Conservation (phyloP, 2,797 vertebrate genomes). For the Ispidina picta region DNA sequence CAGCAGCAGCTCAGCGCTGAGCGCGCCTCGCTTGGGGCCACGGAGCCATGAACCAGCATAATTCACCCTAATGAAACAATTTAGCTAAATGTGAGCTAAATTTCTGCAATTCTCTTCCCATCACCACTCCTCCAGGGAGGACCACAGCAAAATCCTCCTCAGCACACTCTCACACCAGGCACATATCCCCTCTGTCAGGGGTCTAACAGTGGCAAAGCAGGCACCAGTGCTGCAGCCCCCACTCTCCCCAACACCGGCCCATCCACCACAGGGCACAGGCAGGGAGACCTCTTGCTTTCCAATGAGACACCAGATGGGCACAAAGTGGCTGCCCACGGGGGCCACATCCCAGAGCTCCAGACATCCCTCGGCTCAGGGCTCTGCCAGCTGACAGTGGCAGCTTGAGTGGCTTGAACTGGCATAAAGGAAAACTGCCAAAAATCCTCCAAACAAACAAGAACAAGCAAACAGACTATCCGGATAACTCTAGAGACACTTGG, state of each 20-base stretch:
- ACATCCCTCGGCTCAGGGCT: background rate
- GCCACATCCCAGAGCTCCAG: background rate
- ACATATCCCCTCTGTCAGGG: fast-evolving
- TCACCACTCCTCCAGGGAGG: background rate
- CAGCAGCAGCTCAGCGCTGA: background rate
- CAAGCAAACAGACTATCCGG: background rate
- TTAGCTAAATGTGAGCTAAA: background rate
- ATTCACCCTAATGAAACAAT: background rate
- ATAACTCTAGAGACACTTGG: background rate
- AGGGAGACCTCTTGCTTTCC: background rate
- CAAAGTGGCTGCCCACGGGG: fast-evolving
- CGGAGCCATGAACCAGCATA: fast-evolving
- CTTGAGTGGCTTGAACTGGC: conserved; percentile 48
- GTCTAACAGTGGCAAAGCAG: background rate
- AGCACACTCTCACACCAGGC: fast-evolving
- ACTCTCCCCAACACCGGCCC: fast-evolving
- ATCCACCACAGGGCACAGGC: background rate
- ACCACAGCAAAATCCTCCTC: fast-evolving
- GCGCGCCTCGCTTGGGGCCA: fast-evolving
- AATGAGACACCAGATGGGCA: background rate
- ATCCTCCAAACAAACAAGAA: conserved; percentile 38
- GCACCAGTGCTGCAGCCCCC: background rate
- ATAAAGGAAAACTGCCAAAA: conserved; percentile 46
- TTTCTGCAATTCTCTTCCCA: background rate
- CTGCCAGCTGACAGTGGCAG: conserved; percentile 37